These are phyloP conservation scores for Bungarus multicinctus DNA, from an alignment of 2,113 vertebrate species.

Conservation along the genomic window DNA sequence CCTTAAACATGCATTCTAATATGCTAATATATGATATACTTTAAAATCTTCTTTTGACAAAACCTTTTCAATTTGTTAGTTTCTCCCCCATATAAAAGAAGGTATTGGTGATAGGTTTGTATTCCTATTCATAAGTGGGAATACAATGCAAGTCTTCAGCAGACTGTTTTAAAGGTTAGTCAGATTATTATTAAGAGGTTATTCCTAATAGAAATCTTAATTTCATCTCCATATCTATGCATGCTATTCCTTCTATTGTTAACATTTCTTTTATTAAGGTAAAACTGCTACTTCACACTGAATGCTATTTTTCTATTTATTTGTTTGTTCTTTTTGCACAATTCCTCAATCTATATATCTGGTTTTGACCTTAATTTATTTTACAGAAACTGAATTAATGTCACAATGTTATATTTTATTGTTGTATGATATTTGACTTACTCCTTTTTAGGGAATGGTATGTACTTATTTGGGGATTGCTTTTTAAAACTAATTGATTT, in stretches of 20 bases:
- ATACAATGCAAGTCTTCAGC: background rate
- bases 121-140: background rate
- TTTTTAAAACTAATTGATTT: background rate
- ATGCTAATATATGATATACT: background rate
- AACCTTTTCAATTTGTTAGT: background rate
- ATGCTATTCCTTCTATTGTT: background rate
- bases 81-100: background rate
- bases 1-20: background rate
- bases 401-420: background rate
- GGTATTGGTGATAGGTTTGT: background rate
- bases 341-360: background rate
- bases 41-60: background rate
- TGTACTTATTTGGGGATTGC: background rate
- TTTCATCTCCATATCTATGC: background rate
- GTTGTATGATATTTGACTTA: background rate
- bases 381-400: background rate
- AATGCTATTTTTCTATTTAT: background rate
- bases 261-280: background rate
- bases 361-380: background rate
- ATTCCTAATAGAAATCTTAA: background rate
- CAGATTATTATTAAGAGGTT: background rate
- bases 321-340: background rate
- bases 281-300: background rate
- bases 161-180: background rate
- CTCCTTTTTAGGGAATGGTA: background rate